Conservation (phyloP, 2,888 invertebrate species). For the Ditula angustiorana region DNA sequence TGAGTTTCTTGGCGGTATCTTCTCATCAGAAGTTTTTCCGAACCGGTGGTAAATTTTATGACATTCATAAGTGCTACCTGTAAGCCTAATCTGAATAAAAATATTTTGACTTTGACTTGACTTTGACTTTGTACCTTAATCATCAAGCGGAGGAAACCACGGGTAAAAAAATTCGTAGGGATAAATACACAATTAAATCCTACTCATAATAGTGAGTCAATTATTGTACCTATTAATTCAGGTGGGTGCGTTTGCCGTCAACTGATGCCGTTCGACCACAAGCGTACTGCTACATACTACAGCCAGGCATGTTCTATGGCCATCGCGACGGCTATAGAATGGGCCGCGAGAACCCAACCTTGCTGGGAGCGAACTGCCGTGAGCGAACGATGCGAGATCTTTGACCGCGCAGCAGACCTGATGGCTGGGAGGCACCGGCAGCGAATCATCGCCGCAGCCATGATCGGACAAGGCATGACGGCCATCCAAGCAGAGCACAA, state of each 20-base stretch:
- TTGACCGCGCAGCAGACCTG: slow-evolving; percentile 93
- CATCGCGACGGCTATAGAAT: slow-evolving; percentile 34
- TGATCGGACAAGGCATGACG: slow-evolving; percentile 96
- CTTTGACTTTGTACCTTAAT: too few species aligned
- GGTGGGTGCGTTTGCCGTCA: slow-evolving; percentile 74
- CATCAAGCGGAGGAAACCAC: too few species aligned
- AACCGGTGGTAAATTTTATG: too few species aligned
- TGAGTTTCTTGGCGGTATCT: too few species aligned
- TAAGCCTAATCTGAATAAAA: too few species aligned
- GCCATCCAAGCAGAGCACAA: slow-evolving; percentile 97
- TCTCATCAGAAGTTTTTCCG: too few species aligned
- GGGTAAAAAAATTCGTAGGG: too few species aligned
- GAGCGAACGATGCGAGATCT: slow-evolving; percentile 90
- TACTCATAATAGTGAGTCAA: too few species aligned
- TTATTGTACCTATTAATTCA: slow-evolving; percentile 2
- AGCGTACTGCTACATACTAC: slow-evolving; percentile 93
- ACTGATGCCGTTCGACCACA: slow-evolving; percentile 93
- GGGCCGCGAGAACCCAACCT: slow-evolving; percentile 87
- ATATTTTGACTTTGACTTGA: too few species aligned
- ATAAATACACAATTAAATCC: too few species aligned
- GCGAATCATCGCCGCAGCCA: slow-evolving; percentile 94
- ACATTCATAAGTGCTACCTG: too few species aligned
- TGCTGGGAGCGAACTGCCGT: slow-evolving; percentile 94
- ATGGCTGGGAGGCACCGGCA: slow-evolving; percentile 93
- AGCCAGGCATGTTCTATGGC: slow-evolving; percentile 54